Conservation (phyloP, 2,797 vertebrate species). For the Spea hammondii region DNA sequence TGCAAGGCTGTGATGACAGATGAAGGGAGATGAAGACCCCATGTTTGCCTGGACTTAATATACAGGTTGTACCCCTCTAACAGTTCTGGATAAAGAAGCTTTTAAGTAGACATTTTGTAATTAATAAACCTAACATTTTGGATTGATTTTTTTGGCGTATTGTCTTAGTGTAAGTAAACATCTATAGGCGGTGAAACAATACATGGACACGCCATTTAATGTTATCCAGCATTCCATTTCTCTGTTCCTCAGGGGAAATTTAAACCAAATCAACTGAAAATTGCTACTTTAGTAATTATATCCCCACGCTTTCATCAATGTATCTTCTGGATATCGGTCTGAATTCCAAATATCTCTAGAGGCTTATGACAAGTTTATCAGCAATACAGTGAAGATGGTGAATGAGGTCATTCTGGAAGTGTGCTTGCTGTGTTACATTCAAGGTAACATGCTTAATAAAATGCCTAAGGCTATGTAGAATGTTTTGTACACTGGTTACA, state of each 20-base stretch:
- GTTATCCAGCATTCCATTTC: not conserved
- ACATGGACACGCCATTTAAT: not conserved
- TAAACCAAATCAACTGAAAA: slow-evolving; percentile 14
- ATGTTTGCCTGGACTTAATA: too few species aligned
- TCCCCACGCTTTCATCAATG: slow-evolving; percentile 21
- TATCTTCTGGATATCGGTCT: slow-evolving; percentile 1
- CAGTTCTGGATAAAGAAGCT: not conserved
- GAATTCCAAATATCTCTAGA: slow-evolving; percentile 17
- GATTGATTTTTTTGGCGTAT: slow-evolving; percentile 19
- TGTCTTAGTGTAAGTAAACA: slow-evolving; percentile 11
- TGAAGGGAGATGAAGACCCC: too few species aligned
- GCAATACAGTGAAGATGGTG: not conserved
- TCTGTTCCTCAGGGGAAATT: slow-evolving; percentile 20
- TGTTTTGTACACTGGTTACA: too few species aligned
- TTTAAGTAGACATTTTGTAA: slow-evolving; percentile 10
- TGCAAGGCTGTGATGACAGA: too few species aligned
- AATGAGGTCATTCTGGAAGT: slow-evolving; percentile 2
- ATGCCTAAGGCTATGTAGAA: not conserved
- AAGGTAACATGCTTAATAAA: not conserved
- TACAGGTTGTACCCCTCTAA: too few species aligned
- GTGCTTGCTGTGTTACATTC: not conserved
- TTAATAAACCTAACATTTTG: not conserved
- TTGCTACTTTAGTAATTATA: slow-evolving; percentile 13
- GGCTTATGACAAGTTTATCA: slow-evolving; percentile 14
- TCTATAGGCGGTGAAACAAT: not conserved